These are phyloP conservation scores for Stichodactyla mertensii DNA, from an alignment of 64 coral and sea anemone species.

Conservation along the genomic window DNA sequence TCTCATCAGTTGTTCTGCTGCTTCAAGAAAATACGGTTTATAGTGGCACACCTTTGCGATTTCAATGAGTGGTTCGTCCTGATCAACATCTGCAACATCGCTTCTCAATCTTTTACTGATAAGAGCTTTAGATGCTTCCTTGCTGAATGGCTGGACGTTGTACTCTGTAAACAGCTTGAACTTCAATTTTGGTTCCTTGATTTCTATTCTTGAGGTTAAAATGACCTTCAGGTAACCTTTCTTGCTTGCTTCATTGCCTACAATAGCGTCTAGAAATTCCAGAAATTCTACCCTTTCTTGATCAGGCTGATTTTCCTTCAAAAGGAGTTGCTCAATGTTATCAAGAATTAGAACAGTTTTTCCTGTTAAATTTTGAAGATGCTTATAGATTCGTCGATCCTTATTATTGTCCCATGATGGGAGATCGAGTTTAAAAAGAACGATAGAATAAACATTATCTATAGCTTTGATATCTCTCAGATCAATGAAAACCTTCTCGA, in stretches of 20 bases:
- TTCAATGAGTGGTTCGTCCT: neutral
- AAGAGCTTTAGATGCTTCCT: neutral
- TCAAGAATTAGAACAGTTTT: conserved; percentile 31
- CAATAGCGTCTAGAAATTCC: neutral
- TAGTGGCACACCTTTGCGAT: neutral
- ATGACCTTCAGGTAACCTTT: conserved; percentile 8
- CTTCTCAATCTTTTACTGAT: neutral
- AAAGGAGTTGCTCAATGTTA: conserved; percentile 25
- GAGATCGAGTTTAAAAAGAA: neutral
- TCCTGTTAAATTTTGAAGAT: neutral
- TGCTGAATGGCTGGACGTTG: neutral
- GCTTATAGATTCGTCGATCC: neutral
- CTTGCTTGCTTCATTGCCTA: neutral
- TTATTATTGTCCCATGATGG: neutral
- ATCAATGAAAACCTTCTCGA: neutral
- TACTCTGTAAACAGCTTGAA: neutral
- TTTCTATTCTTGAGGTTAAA: conserved; percentile 16
- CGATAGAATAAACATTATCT: conserved; percentile 5
- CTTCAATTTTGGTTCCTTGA: neutral
- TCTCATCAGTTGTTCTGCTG: conserved; percentile 17
- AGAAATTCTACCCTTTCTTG: conserved; percentile 5
- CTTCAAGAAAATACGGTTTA: conserved; percentile 19
- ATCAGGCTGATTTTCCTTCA: neutral
- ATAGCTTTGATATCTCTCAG: conserved; percentile 24
- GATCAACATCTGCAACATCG: neutral